Evolutionary conservation across 1,140 invertebrate genomes (phyloP).

Genomic region (Acromyrmex heyeri): DNA sequence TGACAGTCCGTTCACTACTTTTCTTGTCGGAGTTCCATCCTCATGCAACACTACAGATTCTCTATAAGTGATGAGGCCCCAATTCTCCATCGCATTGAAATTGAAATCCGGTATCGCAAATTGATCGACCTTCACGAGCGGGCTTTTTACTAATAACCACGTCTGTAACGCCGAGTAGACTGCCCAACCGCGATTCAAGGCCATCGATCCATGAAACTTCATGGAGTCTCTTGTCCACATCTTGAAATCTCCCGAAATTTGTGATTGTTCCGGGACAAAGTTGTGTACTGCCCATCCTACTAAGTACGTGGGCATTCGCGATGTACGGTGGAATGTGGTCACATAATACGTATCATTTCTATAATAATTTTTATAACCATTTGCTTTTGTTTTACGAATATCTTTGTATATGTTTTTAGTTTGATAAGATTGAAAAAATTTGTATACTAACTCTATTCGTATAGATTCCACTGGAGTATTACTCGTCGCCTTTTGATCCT

Average conservation of each 20-base stretch:
- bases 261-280: slow-evolving; percentile 85
- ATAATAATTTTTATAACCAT: neutral
- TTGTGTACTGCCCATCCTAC: slow-evolving; percentile 92
- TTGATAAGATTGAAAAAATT: slow-evolving; percentile 20
- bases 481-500: slow-evolving; percentile 87
- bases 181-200: slow-evolving; percentile 60
- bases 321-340: slow-evolving; percentile 86
- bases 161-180: slow-evolving; percentile 67
- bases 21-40: slow-evolving; percentile 85
- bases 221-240: slow-evolving; percentile 72
- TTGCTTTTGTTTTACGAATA: neutral
- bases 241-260: slow-evolving; percentile 38
- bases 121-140: slow-evolving; percentile 89
- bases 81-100: slow-evolving; percentile 93
- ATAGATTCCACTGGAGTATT: slow-evolving; percentile 88
- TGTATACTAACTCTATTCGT: slow-evolving; percentile 72
- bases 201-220: slow-evolving; percentile 37
- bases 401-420: neutral
- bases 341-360: slow-evolving; percentile 66
- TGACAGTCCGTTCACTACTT: slow-evolving; percentile 89
- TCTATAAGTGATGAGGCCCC: slow-evolving; percentile 88
- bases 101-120: slow-evolving; percentile 92
- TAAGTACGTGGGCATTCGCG: slow-evolving; percentile 92
- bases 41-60: slow-evolving; percentile 92
- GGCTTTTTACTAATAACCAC: slow-evolving; percentile 68